Base-by-base conservation (phyloP, 2,888 invertebrate genomes). In the Tricholauxania praeusta region DNA sequence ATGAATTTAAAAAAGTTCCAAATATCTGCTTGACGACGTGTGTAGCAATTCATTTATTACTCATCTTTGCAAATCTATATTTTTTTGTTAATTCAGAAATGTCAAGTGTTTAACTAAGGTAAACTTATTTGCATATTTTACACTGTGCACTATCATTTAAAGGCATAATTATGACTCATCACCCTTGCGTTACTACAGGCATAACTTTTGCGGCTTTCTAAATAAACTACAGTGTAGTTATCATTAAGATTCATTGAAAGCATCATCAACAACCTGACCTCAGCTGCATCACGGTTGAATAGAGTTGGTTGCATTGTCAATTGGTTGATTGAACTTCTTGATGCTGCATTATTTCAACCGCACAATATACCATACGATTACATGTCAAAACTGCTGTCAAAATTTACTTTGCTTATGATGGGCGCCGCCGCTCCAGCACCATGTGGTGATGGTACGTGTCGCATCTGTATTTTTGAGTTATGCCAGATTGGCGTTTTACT, bases 321-420 rank as follows among this genome's bases (percentile, higher is more conserved):
- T 65, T 65, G 52, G 49, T 52, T 28, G 32, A 22, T 10, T 10
- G 64, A 39, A 64, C 39, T 39, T 39, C 39, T 39, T 39, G 19
- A 12, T 32, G 28, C 32, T 17, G 48, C 39, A 19, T 49, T n/a
- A 28, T 28, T 12, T 22, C 63, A 12, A 63, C 63, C 47, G 17
- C 17, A 7, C n/a, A 39, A 17, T 48, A 63, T 47, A 15, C 63
- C 39, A 39, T 39, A 39, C 63, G 12, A 4, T 15, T 28, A 39
- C 63, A 63, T 65, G 66, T 66, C 66, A 66, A 66, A 66, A 66
- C 47, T 63, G 10, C 12, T 7, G 48, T n/a, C 47, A 47, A 63
- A 14, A 47, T 14, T 7, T 48, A 39, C 62, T 47, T 12, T 63
- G 14, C 47, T 17, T 17, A n/a, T 22, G 10, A 1, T 22, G 53